phyloP scores from a whole-genome alignment of 2,797 vertebrate species.

The Tolypeutes matacus region DNA sequence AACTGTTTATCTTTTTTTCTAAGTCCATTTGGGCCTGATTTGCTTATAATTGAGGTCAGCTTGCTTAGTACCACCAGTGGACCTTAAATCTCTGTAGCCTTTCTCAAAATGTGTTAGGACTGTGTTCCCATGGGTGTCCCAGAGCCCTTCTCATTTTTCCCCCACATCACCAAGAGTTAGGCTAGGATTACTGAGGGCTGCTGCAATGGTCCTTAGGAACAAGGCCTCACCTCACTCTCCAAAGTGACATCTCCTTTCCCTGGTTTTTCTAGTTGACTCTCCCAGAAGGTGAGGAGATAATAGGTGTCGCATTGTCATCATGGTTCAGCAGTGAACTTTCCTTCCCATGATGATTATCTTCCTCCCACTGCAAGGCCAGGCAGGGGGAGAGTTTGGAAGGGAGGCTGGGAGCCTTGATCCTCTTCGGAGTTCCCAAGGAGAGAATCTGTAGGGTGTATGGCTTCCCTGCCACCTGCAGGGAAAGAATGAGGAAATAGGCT shows the following conservation, averaged over 20 bases:
- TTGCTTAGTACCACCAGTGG: not conserved
- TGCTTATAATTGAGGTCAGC: not conserved
- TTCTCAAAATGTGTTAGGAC: not conserved
- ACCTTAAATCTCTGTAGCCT: not conserved
- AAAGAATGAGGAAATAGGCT: not conserved
- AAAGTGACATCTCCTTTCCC: not conserved
- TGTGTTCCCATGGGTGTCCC: not conserved
- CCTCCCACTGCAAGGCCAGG: not conserved
- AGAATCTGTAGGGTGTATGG: too few species aligned
- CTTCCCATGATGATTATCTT: not conserved
- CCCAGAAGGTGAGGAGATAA: not conserved
- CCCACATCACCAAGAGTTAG: not conserved
- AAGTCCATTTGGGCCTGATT: not conserved
- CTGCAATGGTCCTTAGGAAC: not conserved
- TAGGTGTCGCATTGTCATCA: fast-evolving
- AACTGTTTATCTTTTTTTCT: not conserved
- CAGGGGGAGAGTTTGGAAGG: not conserved
- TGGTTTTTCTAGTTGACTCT: not conserved
- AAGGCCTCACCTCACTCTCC: not conserved
- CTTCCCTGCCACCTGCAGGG: not conserved
- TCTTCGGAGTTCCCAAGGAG: not conserved
- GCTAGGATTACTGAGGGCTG: not conserved
- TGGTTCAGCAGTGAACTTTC: not conserved
- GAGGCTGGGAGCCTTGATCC: fast-evolving
- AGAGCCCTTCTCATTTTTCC: not conserved